Base-by-base conservation (phyloP, 92 coral and sea anemone genomes). In the Scolanthus callimorphus region DNA sequence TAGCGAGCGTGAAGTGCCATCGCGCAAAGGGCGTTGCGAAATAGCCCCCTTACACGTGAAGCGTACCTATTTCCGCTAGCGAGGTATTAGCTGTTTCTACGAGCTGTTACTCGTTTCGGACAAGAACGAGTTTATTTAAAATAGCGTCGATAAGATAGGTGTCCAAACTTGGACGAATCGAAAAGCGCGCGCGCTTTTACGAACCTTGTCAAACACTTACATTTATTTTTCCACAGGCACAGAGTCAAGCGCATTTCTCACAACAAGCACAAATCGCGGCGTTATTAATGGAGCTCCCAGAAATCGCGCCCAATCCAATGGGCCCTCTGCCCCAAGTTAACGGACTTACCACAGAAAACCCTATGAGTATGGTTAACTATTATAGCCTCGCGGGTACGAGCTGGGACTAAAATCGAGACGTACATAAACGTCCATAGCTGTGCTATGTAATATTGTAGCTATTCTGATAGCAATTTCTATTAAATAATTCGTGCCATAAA, bases 401-500 rank as follows among this genome's bases (percentile, higher is more conserved):
- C 25, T 31, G 50, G 50, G 51, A 41, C 66, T 51, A 39, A 60
- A 20, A 22, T 51, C 52, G 37, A 63, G 25, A n/a, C n/a, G n/a
- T n/a, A n/a, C n/a, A 43, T 31, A 74, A 80, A 54, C 59, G 65
- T 70, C 74, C 89, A 82, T 86, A 70, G 63, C 89, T 60, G 77
- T 77, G 95, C 71, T 69, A 86, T 86, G 95, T 43, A 57, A 67
- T 47, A 77, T 56, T 64, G 95, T 86, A 86, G 72, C 72, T 65
- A 50, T 65, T 11, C 19, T 29, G 15, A 34, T 34, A 15, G 43
- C 43, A 15, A 6, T 34, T 34, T n/a, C n/a, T n/a, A n/a, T n/a
- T n/a, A n/a, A n/a, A n/a, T n/a, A n/a, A n/a, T n/a, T n/a, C n/a
- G n/a, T n/a, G n/a, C n/a, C n/a, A n/a, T n/a, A n/a, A n/a, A n/a